Evolutionary conservation across 2,113 vertebrate genomes (phyloP).

Genomic region (Muntiacus muntjak): DNA sequence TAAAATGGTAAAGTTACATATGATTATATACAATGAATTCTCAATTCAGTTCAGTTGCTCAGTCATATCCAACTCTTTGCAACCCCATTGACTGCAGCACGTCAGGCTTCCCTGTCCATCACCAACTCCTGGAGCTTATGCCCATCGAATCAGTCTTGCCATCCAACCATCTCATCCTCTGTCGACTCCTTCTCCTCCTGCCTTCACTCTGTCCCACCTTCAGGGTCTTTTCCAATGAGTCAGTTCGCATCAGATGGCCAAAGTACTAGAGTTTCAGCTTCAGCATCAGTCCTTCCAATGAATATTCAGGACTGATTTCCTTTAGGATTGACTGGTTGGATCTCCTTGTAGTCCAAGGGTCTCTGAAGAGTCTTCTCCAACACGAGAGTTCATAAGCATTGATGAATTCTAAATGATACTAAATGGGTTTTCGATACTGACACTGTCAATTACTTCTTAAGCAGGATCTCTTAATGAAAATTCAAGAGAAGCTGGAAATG

Average conservation of each 20-base stretch:
- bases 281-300: background rate
- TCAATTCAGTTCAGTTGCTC: background rate
- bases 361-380: background rate
- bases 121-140: background rate
- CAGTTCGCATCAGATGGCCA: background rate
- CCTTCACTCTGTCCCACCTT: background rate
- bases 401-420: background rate
- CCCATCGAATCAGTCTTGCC: fast-evolving
- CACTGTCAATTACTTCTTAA: background rate
- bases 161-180: background rate
- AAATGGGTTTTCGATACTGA: background rate
- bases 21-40: background rate
- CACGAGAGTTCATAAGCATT: background rate
- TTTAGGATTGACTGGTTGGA: background rate
- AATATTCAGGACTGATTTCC: background rate
- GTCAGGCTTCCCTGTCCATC: background rate
- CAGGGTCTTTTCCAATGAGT: background rate
- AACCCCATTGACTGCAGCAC: background rate
- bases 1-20: background rate
- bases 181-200: background rate
- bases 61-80: background rate
- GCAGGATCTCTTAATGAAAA: background rate
- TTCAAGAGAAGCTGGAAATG: background rate
- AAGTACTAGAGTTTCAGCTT: background rate
- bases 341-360: background rate